Conservation (phyloP, 2,797 vertebrate genomes). For the Yasuhikotakia modesta region DNA sequence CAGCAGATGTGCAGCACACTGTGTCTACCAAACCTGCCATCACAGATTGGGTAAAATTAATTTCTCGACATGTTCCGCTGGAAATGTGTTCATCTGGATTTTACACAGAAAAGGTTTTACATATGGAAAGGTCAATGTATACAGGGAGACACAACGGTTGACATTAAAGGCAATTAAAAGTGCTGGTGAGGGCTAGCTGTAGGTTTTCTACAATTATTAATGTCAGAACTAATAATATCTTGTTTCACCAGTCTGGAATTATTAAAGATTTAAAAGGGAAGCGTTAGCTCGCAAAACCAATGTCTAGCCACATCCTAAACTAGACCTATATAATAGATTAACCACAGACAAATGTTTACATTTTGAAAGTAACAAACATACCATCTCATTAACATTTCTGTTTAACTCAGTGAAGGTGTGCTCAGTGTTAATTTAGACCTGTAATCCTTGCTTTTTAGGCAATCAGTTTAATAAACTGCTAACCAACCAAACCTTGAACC, state of each 20-base stretch:
- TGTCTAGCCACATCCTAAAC: no score
- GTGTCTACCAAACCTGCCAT: conserved; percentile 26
- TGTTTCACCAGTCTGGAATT: background rate
- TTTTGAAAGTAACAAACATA: background rate
- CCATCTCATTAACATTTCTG: background rate
- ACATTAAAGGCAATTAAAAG: background rate
- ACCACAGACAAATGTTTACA: no score
- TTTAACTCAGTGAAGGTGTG: background rate
- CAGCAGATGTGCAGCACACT: conserved; percentile 35
- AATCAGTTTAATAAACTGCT: background rate
- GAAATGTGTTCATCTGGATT: background rate
- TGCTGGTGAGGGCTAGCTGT: no score
- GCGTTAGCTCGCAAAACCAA: no score
- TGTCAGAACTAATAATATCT: no score
- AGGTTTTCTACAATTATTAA: no score
- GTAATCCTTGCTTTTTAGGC: background rate
- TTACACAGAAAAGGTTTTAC: background rate
- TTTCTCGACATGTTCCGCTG: background rate
- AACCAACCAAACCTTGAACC: background rate
- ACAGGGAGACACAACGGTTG: background rate
- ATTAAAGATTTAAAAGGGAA: no score
- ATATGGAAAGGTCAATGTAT: background rate
- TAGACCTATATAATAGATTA: no score
- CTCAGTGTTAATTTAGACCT: background rate
- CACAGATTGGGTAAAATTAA: conserved; percentile 22